Conservation (phyloP, 1,140 invertebrate species). For the Panagrolaimus sp. region DNA sequence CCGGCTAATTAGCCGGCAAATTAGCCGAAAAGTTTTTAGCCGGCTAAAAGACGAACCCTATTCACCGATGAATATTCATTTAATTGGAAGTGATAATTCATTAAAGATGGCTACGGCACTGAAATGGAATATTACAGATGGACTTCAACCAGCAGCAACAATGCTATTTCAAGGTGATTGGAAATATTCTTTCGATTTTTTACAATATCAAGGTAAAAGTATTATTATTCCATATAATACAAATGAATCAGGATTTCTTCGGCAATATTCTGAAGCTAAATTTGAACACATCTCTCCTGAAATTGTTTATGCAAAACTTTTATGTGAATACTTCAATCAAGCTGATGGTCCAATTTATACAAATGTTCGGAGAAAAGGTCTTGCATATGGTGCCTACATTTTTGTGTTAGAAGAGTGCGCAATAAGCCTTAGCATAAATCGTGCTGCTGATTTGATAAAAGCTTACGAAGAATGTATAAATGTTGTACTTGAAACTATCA, state of each 20-base stretch:
- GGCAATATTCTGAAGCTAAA: conserved; percentile 61
- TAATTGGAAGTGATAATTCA: too few species aligned
- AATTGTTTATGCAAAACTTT: conserved; percentile 71
- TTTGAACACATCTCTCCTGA: conserved; percentile 66
- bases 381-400: conserved; percentile 74
- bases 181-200: too few species aligned
- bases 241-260: conserved; percentile 72
- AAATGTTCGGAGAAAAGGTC: conserved; percentile 73
- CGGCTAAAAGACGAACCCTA: too few species aligned
- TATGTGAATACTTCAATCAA: conserved; percentile 78
- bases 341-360: conserved; percentile 81
- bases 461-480: conserved; percentile 72
- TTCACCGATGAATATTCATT: too few species aligned
- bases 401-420: conserved; percentile 67
- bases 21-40: too few species aligned
- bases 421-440: conserved; percentile 69
- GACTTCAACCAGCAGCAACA: too few species aligned
- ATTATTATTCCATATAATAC: conserved; percentile 62
- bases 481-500: conserved; percentile 70
- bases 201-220: too few species aligned
- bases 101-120: too few species aligned
- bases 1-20: too few species aligned
- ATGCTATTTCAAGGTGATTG: too few species aligned
- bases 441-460: conserved; percentile 69
- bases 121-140: too few species aligned